phyloP scores from a whole-genome alignment of 2,113 vertebrate species.

The Ramphastos sulfuratus region DNA sequence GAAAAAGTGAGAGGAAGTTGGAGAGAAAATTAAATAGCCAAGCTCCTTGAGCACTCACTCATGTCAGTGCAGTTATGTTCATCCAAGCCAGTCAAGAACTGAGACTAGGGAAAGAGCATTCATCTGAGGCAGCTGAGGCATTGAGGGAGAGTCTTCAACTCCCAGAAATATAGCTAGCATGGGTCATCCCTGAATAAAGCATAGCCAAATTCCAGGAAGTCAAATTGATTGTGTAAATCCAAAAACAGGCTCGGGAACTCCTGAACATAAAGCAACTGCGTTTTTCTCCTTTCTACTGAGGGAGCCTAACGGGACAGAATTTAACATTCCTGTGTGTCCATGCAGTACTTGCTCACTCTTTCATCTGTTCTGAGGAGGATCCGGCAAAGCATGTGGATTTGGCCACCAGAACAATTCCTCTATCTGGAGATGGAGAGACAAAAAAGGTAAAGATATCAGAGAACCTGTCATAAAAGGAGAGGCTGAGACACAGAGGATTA shows the following conservation, averaged over 20 bases:
- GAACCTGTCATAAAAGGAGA: not conserved
- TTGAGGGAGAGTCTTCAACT: not conserved
- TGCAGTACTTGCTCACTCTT: not conserved
- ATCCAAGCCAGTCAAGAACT: not conserved
- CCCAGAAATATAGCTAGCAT: not conserved
- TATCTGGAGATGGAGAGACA: not conserved
- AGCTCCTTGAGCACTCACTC: not conserved
- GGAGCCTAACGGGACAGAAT: not conserved
- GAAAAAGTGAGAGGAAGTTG: not conserved
- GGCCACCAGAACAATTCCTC: not conserved
- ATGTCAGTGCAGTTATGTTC: not conserved
- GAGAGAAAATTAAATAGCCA: not conserved
- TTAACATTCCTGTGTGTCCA: not conserved
- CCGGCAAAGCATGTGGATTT: not conserved
- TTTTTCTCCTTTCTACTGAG: not conserved
- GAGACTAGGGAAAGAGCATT: not conserved
- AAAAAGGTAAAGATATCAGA: not conserved
- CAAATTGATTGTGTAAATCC: not conserved
- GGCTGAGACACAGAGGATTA: not conserved
- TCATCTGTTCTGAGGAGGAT: not conserved
- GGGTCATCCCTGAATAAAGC: not conserved
- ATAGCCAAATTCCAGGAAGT: not conserved
- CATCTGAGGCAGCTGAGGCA: not conserved
- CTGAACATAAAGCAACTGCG: not conserved
- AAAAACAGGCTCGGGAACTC: not conserved